These are phyloP conservation scores for Fissipunctia ypsillon DNA, from an alignment of 2,888 invertebrate genomes.

Conservation along the genomic window DNA sequence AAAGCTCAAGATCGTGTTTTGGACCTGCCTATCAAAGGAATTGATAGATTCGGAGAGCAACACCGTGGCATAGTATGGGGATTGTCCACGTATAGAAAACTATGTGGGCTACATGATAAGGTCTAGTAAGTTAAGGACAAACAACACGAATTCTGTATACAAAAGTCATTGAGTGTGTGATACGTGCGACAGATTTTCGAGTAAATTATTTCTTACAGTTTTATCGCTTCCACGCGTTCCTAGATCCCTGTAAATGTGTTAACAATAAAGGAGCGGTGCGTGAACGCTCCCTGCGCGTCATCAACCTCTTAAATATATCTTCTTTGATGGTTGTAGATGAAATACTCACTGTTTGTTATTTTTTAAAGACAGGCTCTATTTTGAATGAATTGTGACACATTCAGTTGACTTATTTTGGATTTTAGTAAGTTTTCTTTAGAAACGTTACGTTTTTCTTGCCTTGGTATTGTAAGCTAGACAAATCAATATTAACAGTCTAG, in stretches of 20 bases:
- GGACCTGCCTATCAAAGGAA: neutral
- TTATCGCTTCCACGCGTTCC: neutral
- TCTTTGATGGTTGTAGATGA: neutral
- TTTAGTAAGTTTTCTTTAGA: neutral
- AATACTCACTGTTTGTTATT: neutral
- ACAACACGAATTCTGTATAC: slow-evolving; percentile 11
- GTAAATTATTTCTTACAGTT: slow-evolving; percentile 1
- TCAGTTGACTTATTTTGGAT: no score
- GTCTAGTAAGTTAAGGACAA: neutral
- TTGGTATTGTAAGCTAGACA: no score
- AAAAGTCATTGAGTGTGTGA: slow-evolving; percentile 24
- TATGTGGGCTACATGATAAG: slow-evolving; percentile 13
- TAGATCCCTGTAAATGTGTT: neutral
- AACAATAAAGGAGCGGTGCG: neutral
- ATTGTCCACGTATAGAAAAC: slow-evolving; percentile 4
- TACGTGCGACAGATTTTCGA: slow-evolving; percentile 10
- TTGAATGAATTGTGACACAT: neutral
- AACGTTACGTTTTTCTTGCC: no score
- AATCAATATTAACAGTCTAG: neutral
- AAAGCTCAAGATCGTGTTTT: slow-evolving; percentile 15
- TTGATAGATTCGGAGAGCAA: no score
- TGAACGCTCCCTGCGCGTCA: neutral
- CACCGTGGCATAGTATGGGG: no score
- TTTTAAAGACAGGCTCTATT: neutral
- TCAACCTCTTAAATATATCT: neutral